phyloP scores from a whole-genome alignment of 2,797 vertebrate species.

The Poecilia gillii region DNA sequence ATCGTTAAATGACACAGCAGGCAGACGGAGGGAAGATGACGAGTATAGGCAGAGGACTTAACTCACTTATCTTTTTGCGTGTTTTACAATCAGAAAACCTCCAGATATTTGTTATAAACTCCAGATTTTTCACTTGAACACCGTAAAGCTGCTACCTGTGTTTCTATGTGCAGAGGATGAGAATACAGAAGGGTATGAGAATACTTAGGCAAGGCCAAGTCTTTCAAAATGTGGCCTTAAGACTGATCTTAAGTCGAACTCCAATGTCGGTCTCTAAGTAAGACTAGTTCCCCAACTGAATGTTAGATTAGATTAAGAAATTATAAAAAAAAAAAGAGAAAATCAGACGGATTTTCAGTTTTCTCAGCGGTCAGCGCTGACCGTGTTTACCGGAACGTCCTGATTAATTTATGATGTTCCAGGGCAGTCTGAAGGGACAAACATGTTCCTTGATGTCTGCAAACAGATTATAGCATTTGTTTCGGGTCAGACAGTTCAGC shows the following conservation, averaged over 20 bases:
- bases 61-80: too few relatives aligned
- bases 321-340: constrained; percentile 39
- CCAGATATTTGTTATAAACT: too few relatives aligned
- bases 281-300: constrained; percentile 24
- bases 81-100: too few relatives aligned
- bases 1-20: too few relatives aligned
- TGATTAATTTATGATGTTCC: constrained; percentile 24
- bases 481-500: constrained; percentile 27
- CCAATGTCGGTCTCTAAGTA: not conserved
- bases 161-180: too few relatives aligned
- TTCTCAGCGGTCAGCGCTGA: constrained; percentile 46
- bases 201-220: too few relatives aligned
- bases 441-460: not conserved
- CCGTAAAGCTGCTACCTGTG: too few relatives aligned
- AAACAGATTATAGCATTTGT: constrained; percentile 35
- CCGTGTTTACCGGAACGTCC: constrained; percentile 31
- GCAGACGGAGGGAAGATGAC: too few relatives aligned
- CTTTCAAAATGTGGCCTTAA: not conserved
- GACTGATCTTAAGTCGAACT: not conserved
- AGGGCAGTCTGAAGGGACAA: constrained; percentile 13
- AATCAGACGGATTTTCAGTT: constrained; percentile 19
- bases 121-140: too few relatives aligned
- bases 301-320: constrained; percentile 44
- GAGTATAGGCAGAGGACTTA: too few relatives aligned
- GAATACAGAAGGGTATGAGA: too few relatives aligned